Base-by-base conservation (phyloP, 2,888 invertebrate genomes). In the Syrphus vitripennis region DNA sequence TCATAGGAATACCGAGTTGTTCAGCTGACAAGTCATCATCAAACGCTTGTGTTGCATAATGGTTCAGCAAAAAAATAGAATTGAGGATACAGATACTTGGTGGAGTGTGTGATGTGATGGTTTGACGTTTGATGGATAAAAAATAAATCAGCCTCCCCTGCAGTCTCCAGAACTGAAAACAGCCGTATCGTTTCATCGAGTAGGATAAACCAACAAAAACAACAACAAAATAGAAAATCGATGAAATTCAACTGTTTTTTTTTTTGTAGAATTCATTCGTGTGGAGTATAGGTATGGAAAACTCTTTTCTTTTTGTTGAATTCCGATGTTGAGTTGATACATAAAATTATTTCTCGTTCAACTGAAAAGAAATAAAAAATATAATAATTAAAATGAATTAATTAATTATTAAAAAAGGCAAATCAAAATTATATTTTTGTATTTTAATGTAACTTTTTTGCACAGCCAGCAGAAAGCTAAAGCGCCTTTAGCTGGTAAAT, bases 351-450 rank as follows among this genome's bases (percentile, higher is more conserved):
- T 24, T 31, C 40, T 75, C 57, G 42, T 80, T 67, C 45, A 84
- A 34, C 83, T 80, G 80, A 19, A 84, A 84, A 14, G 57, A 80
- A 59, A 79, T 37, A 55, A 29, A 42, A 59, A n/a, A n/a, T n/a
- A n/a, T n/a, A n/a, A n/a, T n/a, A n/a, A n/a, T n/a, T n/a, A n/a
- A n/a, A n/a, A n/a, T 34, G 12, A 34, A 31, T 31, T 9, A 31
- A 1, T 34, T 9, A 34, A 10, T 12, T 34, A 3, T 12, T 34
- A 12, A 10, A 1, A 7, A 34, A 34, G 1, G 9, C 10, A 34
- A 34, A 34, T 1, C 9, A 12, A n/a, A n/a, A n/a, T n/a, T n/a
- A n/a, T n/a, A n/a, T n/a, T n/a, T n/a, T n/a, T n/a, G n/a, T n/a
- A n/a, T n/a, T n/a, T n/a, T n/a, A n/a, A n/a, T n/a, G n/a, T n/a